phyloP scores from a whole-genome alignment of 2,797 vertebrate species.

The Hoplostethus atlanticus region DNA sequence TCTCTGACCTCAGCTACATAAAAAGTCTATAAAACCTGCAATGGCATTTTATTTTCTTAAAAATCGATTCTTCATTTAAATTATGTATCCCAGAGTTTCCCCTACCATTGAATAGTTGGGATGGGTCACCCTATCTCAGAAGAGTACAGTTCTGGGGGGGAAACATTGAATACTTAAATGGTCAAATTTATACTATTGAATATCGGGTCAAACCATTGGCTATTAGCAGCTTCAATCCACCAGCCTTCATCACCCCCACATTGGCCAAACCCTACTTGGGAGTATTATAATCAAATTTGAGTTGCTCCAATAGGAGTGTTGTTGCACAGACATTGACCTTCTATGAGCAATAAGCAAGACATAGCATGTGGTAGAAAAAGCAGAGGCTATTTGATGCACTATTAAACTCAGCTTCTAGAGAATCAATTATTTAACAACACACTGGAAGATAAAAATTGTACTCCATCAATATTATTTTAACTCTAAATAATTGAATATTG shows the following conservation, averaged over 20 bases:
- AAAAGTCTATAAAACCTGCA: too few species aligned
- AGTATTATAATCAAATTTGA: background rate
- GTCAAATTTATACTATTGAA: background rate
- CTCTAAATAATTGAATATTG: conserved; percentile 55
- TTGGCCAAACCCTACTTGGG: background rate
- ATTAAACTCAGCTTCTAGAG: conserved; percentile 17
- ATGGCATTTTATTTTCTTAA: too few species aligned
- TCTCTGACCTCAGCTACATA: too few species aligned
- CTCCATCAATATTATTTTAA: conserved; percentile 38
- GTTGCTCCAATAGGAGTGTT: background rate
- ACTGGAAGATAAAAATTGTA: conserved; percentile 8
- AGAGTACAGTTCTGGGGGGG: too few species aligned
- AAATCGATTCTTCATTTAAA: too few species aligned
- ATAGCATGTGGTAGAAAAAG: conserved; percentile 30
- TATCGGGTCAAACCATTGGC: background rate
- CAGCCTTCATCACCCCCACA: background rate
- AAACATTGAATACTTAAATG: too few species aligned
- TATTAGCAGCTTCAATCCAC: background rate
- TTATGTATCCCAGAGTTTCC: too few species aligned
- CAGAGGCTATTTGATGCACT: conserved; percentile 20
- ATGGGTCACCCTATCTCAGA: too few species aligned
- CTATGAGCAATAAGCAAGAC: conserved; percentile 22
- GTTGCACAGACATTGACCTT: conserved; percentile 7
- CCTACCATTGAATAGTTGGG: too few species aligned
- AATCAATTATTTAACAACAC: conserved; percentile 32